Conservation (phyloP, 2,888 invertebrate genomes). For the Mythimna ferrago region DNA sequence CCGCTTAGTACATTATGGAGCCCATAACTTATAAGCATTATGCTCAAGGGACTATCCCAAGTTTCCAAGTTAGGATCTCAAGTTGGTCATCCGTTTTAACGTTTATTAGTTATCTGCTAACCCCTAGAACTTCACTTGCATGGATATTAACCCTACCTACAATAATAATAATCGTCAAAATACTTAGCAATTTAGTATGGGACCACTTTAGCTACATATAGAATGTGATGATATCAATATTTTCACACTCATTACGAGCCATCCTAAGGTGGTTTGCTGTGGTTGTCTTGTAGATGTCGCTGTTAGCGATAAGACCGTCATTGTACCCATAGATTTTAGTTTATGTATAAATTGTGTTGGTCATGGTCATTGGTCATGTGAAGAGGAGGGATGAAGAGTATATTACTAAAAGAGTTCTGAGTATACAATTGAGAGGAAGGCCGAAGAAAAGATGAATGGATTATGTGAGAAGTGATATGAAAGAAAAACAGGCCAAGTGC, state of each 20-base stretch:
- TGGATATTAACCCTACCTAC: constrained; percentile 8
- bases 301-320: no score
- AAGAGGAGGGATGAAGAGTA: no score
- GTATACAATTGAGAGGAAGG: no score
- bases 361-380: no score
- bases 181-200: constrained; percentile 12
- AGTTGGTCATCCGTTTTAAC: constrained; percentile 59
- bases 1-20: constrained; percentile 24
- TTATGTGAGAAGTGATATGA: no score
- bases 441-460: no score
- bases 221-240: neutral
- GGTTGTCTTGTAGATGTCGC: no score
- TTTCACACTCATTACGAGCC: neutral
- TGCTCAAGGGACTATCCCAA: constrained; percentile 34
- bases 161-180: constrained; percentile 14
- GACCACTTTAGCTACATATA: neutral
- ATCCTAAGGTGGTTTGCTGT: no score
- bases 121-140: constrained; percentile 24
- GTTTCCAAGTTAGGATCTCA: constrained; percentile 52
- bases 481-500: no score
- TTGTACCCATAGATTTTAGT: no score
- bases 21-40: constrained; percentile 43
- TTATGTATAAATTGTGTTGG: no score
- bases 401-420: no score
- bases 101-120: constrained; percentile 38